Conservation (phyloP, 2,113 vertebrate genomes). For the Nansenia antarctica region DNA sequence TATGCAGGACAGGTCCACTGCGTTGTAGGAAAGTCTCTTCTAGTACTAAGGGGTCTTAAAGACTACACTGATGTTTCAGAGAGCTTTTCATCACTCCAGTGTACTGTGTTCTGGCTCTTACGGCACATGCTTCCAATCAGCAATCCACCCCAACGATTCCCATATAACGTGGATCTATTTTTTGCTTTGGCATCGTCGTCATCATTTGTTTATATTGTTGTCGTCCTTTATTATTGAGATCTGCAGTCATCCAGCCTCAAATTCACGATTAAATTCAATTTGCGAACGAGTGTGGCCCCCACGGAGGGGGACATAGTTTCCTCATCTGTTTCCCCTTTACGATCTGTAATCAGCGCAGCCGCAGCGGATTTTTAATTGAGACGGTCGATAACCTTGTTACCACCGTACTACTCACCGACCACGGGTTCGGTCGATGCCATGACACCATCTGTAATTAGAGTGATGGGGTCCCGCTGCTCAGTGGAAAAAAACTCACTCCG, state of each 20-base stretch:
- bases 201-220: constrained; percentile 56
- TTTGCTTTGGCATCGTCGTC: constrained; percentile 34
- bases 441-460: constrained; percentile 65
- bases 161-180: constrained; percentile 36
- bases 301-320: constrained; percentile 41
- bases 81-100: background rate
- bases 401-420: constrained; percentile 37
- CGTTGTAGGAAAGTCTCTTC: background rate
- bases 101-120: background rate
- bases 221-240: constrained; percentile 51
- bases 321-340: constrained; percentile 68
- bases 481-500: constrained; percentile 16
- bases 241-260: constrained; percentile 52
- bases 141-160: constrained; percentile 9
- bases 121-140: constrained; percentile 40
- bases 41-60: background rate
- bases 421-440: constrained; percentile 59
- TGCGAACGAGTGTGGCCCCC: constrained; percentile 40
- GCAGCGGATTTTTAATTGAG: constrained; percentile 66
- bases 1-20: background rate
- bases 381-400: constrained; percentile 66
- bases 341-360: constrained; percentile 60
- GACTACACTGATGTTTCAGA: background rate
- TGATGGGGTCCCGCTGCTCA: constrained; percentile 9
- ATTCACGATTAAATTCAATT: constrained; percentile 56